Base-by-base conservation (phyloP, 2,113 vertebrate genomes). In the Apodemus speciosus region DNA sequence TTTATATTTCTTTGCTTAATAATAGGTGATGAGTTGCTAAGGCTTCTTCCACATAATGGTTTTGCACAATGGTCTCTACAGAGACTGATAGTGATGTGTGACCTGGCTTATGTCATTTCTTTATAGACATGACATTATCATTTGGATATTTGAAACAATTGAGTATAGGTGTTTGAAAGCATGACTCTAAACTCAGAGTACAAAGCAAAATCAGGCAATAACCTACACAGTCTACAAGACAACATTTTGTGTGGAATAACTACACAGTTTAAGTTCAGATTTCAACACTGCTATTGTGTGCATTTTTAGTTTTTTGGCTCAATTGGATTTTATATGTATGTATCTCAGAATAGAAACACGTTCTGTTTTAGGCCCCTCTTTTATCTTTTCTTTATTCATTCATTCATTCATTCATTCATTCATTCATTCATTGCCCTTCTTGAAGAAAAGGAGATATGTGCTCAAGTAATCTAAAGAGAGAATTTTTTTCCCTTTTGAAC, bases 381-480 rank as follows among this genome's bases (percentile, higher is more conserved):
- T 49, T 68, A 13, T 53, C 72, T 53, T 87, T 56, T 85, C 1
- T 1, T 71, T 46, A 46, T 46, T 46, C 43, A 46, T 46, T 21
- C 16, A 66, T 66, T 66, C 20, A n/a, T n/a, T n/a, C n/a, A n/a
- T n/a, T n/a, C n/a, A 58, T 71, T 71, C 6, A 69, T 69, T n/a
- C 35, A 69, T n/a, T 69, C 18, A 71, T 71, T 71, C 4, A 38
- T 9, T 35, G 16, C 77, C 15, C 84, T 35, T 81, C 7, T 71
- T 77, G 56, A 6, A 77, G 8, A 27, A 60, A 49, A 30, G 16
- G n/a, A 13, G 4, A 4, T 79, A 23, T 90, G 1, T 80, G 10
- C 69, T 95, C 13, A 76, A 25, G 49, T 53, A 91, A 49, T 56
- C 21, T 72, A 84, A 66, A 66, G 27, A 85, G 87, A 15, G 58